These are phyloP conservation scores for Cephalophus harveyi DNA, from an alignment of 2,113 vertebrate species.

Conservation along the genomic window DNA sequence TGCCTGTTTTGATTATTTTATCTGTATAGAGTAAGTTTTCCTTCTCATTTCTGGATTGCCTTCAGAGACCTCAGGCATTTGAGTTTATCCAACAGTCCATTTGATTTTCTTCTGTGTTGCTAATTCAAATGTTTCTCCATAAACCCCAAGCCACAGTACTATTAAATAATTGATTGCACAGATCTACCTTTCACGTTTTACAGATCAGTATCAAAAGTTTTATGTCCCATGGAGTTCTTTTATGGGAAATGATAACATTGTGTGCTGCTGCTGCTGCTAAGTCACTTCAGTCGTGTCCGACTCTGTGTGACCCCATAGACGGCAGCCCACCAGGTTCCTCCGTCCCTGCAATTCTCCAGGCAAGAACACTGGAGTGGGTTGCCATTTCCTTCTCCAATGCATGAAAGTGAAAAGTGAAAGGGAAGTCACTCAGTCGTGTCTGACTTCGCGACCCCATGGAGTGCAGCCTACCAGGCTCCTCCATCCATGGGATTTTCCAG, in stretches of 20 bases:
- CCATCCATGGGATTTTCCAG: too few species aligned
- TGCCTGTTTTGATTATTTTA: neutral
- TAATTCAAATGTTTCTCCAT: constrained; percentile 37
- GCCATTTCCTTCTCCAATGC: too few species aligned
- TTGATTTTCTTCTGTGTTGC: constrained; percentile 43
- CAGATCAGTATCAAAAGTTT: constrained; percentile 1
- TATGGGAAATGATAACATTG: constrained; percentile 23
- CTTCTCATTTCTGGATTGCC: neutral
- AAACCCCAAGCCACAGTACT: neutral
- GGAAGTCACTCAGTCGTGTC: too few species aligned
- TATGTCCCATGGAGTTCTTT: neutral
- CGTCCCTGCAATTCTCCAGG: too few species aligned
- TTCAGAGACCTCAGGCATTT: constrained; percentile 10
- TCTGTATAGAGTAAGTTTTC: neutral
- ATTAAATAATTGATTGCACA: constrained; percentile 47
- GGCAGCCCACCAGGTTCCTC: too few species aligned
- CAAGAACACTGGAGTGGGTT: too few species aligned
- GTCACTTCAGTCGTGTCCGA: too few species aligned
- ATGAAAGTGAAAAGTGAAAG: too few species aligned
- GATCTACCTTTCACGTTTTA: constrained; percentile 16
- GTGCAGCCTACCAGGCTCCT: too few species aligned
- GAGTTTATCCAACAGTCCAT: constrained; percentile 39
- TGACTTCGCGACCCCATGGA: too few species aligned
- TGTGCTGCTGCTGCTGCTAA: too few species aligned
- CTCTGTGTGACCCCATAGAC: too few species aligned